Evolutionary conservation across 2,888 invertebrate species (phyloP), one percentile per base, ranked within the genome.

Genomic region (Hemicrepidius hirtus): DNA sequence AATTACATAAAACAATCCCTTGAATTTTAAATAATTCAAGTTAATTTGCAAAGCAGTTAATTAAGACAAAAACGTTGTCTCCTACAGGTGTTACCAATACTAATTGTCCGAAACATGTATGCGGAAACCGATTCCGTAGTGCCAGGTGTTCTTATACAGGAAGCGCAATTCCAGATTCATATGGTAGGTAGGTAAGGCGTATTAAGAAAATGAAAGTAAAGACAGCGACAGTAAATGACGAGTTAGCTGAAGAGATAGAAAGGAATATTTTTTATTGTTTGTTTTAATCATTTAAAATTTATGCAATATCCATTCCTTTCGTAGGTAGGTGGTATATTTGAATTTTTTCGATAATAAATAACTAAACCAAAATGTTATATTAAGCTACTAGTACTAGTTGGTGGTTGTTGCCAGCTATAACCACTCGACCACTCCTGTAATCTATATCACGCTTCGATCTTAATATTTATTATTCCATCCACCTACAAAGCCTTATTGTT

Each of bases 61-160:
- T 32, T 32, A 32, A 32, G 32, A 7, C 32, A 5, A 32, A 32
- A 44, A 13, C 44, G 13, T 16, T 18, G 44, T 13, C 44, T 13
- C 4, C 9, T 44, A 18, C 44, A 44, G 44, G 44, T 44, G 44
- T 44, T 13, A 3, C 13, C 9, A 3, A 3, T 13, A 6, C 3
- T 16, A 44, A 16, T 44, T 44, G 16, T 3, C n/a, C 5, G 6
- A 44, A 44, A 44, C 9, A 18, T 18, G 18, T 44, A 44, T 44
- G 44, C 44, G 44, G 44, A 44, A 44, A 44, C 44, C 44, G 7
- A 18, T 13, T 18, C 18, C 44, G 4, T 44, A 13, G 44, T 7
- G 44, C 44, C 44, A 44, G 44, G 44, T 44, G 44, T 44, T 44
- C 44, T 1, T 32, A 18, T 13, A 18, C 44, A 44, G 44, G 44